Evolutionary conservation across 2,113 vertebrate species (phyloP), one percentile per base, ranked within the genome.

Genomic region (Gallinago jamesoni): DNA sequence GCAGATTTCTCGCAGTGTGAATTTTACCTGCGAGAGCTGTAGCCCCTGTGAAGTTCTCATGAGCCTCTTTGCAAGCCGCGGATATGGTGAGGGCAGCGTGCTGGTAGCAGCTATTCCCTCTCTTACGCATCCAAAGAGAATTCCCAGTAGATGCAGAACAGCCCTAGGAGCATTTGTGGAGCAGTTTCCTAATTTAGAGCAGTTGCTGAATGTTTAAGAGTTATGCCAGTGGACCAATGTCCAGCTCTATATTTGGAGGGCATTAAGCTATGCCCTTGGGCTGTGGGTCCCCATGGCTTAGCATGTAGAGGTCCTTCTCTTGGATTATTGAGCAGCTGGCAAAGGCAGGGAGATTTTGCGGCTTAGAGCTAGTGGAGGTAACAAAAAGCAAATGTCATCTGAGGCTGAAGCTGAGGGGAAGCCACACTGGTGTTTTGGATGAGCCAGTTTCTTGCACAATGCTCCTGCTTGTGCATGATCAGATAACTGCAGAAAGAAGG

Each of bases 161-260:
- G 35, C 67, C 70, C 50, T 23, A n/a, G 86, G 66, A 56, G 57
- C 15, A 1, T 62, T 75, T 85, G 66, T 79, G 86, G 48, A 84
- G 83, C 62, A 10, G 43, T 37, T 87, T 67, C 75, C 62, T 47
- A 28, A 79, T 88, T 85, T 47, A 73, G 82, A 92, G 64, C 82
- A 64, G 85, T 62, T 22, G 81, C 60, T 70, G 74, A 37, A 77
- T 31, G 52, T n/a, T 75, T 30, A 14, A 28, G 16, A 63, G 70
- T n/a, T 35, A 22, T 75, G 83, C 39, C 56, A 53, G 45, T 18
- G 60, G 70, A 87, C 47, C 88, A 37, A 33, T 41, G 89, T 69
- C 85, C 91, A 87, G 52, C 75, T 87, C 83, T 83, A 85, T 90
- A 85, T 92, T 90, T 84, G 85, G 66, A 90, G 89, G 70, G 56